Evolutionary conservation across 2,888 invertebrate genomes (phyloP), one percentile per base, ranked within the genome.

Genomic region (Oxystoma pomonae): DNA sequence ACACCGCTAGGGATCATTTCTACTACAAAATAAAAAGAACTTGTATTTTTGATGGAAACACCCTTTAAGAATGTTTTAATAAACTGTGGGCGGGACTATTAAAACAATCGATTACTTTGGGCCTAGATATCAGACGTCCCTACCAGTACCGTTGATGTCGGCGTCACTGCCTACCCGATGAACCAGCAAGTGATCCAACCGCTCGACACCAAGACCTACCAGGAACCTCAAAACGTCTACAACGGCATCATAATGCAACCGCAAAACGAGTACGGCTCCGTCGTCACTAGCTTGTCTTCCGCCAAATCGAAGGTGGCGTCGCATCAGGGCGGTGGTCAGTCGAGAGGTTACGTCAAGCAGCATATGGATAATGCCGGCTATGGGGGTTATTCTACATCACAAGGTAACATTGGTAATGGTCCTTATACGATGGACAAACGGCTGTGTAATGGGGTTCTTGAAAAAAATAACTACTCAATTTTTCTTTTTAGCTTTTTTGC

Each of bases 111-210:
- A n/a, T n/a, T n/a, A n/a, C n/a, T n/a, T n/a, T n/a, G n/a, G n/a
- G n/a, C n/a, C 20, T 50, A 64, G 59, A 51, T 61, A 20, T 22
- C 62, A 12, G 60, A 65, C 57, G 61, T 61, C 52, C 61, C 58
- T 56, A 63, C 57, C 57, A 55, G 59, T 19, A 3, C 35, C 3
- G 12, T 12, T 18, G 16, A 1, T 5, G 18, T 58, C 17, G 22
- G 20, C 22, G 56, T 56, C 16, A 56, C 19, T 19, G 22, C 9
- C 20, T 59, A 22, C 72, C 60, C 71, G 52, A 56, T 65, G 60
- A 61, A 71, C 65, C 66, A 71, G 16, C 65, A 64, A 55, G 66
- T 65, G 49, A 63, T 35, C 21, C 18, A 57, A 19, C 50, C 64
- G 53, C 35, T 35, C 35, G 35, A 35, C 35, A n/a, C n/a, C n/a